Base-by-base conservation (phyloP, 1,140 invertebrate genomes). In the Papilio helenus region DNA sequence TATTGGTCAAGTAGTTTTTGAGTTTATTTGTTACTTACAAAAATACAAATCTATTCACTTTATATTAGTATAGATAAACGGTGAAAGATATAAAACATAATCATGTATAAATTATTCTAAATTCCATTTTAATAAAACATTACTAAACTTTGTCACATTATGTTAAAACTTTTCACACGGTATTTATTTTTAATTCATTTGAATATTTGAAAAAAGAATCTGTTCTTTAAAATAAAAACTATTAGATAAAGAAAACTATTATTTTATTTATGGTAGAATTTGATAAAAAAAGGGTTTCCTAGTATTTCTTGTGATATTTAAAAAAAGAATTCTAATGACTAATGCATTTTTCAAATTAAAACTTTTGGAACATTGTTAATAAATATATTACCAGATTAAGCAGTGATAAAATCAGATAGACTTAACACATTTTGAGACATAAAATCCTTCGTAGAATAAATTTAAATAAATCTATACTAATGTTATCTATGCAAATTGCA, bases 401-500 rank as follows among this genome's bases (percentile, higher is more conserved):
- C 26, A 34, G 12, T 14, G 39, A 77, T 77, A 77, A 77, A 77
- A 65, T 65, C 20, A 74, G 34, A 61, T 76, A n/a, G 29, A 58
- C 49, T 29, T 26, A 46, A 58, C 58, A 61, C 72, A 74, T 74
- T 77, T 58, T 23, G 16, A 77, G 34, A 77, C n/a, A 18, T 77
- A 16, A 58, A 44, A 39, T 77, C 39, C 39, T 61, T 65, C 14
- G 1, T 65, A 42, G 39, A 65, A 65, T 77, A 44, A 65, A 77
- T 77, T 61, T 23, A 65, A 77, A 77, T 76, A 76, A 76, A 49
- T 74, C 44, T 51, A 46, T 49, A 26, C 12, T 46, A 18, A 16
- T 77, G 18, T 61, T 77, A 77, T 77, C 76, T 77, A 77, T 77
- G 76, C 76, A 44, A 77, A 77, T 77, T 46, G n/a, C 55, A 65